Base-by-base conservation (phyloP, 92 coral and sea anemone species). In the Bergia sp. region DNA sequence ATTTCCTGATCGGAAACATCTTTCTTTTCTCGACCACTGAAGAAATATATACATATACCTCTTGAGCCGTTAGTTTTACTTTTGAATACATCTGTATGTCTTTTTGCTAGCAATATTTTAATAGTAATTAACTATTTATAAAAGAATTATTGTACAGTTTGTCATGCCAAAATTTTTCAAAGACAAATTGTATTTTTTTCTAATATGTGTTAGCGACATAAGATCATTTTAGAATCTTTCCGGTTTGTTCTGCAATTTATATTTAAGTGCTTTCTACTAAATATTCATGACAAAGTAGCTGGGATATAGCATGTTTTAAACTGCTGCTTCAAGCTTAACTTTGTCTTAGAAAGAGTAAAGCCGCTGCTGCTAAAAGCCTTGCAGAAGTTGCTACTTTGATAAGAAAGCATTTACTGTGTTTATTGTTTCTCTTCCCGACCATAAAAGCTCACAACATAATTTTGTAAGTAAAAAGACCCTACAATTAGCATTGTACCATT, bases 201-300 rank as follows among this genome's bases (percentile, higher is more conserved):
- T 61, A 0, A 18, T 61, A 21, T 61, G 69, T 61, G 7, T 23
- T 61, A 61, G 18, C 69, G 29, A 18, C 69, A 61, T 16, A 61
- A 76, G 47, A 76, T 74, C 18, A n/a, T 39, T 76, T 40, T 23
- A 18, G 29, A 39, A 38, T 72, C 21, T 40, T 75, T 76, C 36
- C 18, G 79, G 23, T 40, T 75, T 15, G 21, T 29, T 15, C 21
- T 16, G 79, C 80, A 5, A 18, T 41, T 72, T 41, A 18, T 41
- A 21, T 76, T 39, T 76, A 36, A 76, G 37, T 41, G 29, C 23
- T 75, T 76, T 41, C 23, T 41, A 21, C 47, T 40, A 44, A 76
- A 76, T 76, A 41, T 76, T 76, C 53, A 16, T 76, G 80, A 76
- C 80, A 76, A 76, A 39, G n/a, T 18, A 73, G 21, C 77, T 13